Evolutionary conservation across 2,113 vertebrate species (phyloP).

Genomic region (Nerophis ophidion): DNA sequence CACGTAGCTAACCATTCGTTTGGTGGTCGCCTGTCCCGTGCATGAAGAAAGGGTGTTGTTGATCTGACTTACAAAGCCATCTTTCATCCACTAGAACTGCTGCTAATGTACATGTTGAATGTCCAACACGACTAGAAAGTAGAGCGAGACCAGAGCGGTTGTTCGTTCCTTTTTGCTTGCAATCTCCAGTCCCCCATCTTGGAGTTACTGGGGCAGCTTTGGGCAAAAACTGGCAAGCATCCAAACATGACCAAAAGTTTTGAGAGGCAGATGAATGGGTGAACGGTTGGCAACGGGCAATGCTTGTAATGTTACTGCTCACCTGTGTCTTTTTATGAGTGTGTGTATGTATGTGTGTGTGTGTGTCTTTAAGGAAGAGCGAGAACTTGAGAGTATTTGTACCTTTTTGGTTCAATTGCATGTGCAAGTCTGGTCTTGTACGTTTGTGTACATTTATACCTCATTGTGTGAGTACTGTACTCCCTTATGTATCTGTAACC

Average conservation of each 20-base stretch:
- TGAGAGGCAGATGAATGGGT: slow-evolving; percentile 39
- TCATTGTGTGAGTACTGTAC: slow-evolving; percentile 67
- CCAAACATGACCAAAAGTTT: slow-evolving; percentile 61
- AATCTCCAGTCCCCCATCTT: slow-evolving; percentile 13
- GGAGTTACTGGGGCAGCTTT: slow-evolving; percentile 37
- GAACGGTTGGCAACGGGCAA: slow-evolving; percentile 48
- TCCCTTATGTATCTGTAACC: slow-evolving; percentile 49
- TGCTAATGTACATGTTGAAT: slow-evolving; percentile 70
- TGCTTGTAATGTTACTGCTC: slow-evolving; percentile 59
- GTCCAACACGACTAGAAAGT: slow-evolving; percentile 56
- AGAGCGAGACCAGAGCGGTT: slow-evolving; percentile 26
- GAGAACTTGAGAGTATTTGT: slow-evolving; percentile 48
- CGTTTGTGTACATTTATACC: slow-evolving; percentile 63
- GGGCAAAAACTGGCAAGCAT: slow-evolving; percentile 49
- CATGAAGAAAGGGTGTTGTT: slow-evolving; percentile 56
- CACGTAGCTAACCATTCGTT: slow-evolving; percentile 39
- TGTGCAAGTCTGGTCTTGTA: slow-evolving; percentile 45
- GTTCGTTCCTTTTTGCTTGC: slow-evolving; percentile 25
- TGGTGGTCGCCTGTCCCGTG: slow-evolving; percentile 54
- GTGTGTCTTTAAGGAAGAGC: too few relatives aligned
- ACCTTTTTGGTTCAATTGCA: slow-evolving; percentile 51
- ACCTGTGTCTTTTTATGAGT: slow-evolving; percentile 57
- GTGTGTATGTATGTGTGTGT: too few relatives aligned
- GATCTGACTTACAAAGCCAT: slow-evolving; percentile 59
- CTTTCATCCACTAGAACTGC: slow-evolving; percentile 59